Evolutionary conservation across 2,888 invertebrate genomes (phyloP).

Genomic region (Napeogenes inachia): DNA sequence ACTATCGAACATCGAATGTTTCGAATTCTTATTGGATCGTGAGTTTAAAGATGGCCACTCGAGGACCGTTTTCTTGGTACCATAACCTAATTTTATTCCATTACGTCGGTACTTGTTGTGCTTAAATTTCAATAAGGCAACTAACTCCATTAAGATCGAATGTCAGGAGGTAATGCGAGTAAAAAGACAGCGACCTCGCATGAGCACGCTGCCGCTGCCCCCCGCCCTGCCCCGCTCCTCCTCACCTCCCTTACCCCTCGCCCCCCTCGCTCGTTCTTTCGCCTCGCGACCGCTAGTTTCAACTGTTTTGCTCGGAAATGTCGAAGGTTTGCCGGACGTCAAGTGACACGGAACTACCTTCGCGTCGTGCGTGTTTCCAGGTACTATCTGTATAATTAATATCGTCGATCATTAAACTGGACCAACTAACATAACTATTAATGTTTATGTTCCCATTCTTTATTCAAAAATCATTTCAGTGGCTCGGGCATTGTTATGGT

Average conservation of each 20-base stretch:
- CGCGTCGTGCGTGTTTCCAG: conserved; percentile 65
- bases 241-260: conserved; percentile 11
- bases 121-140: conserved; percentile 69
- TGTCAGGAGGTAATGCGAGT: conserved; percentile 69
- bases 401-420: conserved; percentile 30
- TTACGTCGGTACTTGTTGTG: conserved; percentile 64
- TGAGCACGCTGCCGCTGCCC: conserved; percentile 44
- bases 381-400: conserved; percentile 40
- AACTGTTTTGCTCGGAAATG: conserved; percentile 67
- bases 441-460: conserved; percentile 12
- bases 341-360: conserved; percentile 73
- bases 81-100: conserved; percentile 74
- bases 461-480: conserved; percentile 17
- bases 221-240: conserved; percentile 22
- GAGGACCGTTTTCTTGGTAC: conserved; percentile 71
- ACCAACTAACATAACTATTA: conserved; percentile 23
- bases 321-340: conserved; percentile 76
- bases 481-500: not conserved
- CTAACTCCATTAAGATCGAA: conserved; percentile 69
- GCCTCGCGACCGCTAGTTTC: conserved; percentile 48
- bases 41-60: conserved; percentile 73
- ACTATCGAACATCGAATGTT: conserved; percentile 53
- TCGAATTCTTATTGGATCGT: conserved; percentile 70
- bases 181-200: conserved; percentile 70
- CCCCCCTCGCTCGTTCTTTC: conserved; percentile 35